These are phyloP conservation scores for Pammene aurita DNA, from an alignment of 2,888 invertebrate species.

Conservation along the genomic window DNA sequence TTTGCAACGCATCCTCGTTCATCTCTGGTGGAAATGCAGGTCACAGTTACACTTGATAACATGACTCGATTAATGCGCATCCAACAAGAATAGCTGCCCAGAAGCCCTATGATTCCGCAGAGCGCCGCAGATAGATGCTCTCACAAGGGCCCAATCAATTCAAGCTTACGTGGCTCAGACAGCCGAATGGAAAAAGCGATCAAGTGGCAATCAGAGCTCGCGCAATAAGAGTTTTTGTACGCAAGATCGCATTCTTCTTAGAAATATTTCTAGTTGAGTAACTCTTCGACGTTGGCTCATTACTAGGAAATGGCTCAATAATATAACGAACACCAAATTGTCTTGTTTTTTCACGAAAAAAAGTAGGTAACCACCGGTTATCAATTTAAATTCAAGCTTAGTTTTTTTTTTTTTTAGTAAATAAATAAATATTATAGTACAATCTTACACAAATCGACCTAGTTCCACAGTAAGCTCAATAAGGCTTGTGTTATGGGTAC, in stretches of 20 bases:
- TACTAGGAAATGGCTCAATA: background rate
- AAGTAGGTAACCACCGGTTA: no score
- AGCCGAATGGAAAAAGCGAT: slow-evolving; percentile 42
- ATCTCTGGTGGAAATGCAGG: no score
- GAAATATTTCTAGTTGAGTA: slow-evolving; percentile 5
- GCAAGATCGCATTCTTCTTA: slow-evolving; percentile 2
- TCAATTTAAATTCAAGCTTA: no score
- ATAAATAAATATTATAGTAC: no score
- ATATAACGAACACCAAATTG: no score
- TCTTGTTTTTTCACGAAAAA: no score
- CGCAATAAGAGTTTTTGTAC: slow-evolving; percentile 36
- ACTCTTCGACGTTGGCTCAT: background rate
- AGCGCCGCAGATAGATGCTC: slow-evolving; percentile 39
- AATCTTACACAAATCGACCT: no score
- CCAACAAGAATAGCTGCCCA: background rate
- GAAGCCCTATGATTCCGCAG: slow-evolving; percentile 31
- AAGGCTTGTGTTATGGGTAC: no score
- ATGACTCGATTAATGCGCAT: background rate
- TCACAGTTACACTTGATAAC: no score
- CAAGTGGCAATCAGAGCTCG: slow-evolving; percentile 39
- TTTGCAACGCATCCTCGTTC: no score
- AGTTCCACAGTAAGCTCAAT: no score
- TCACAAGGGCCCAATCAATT: slow-evolving; percentile 41
- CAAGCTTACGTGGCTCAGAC: slow-evolving; percentile 42
- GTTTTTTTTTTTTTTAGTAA: no score